Conservation (phyloP, 2,888 invertebrate species). For the Eulithis testata region DNA sequence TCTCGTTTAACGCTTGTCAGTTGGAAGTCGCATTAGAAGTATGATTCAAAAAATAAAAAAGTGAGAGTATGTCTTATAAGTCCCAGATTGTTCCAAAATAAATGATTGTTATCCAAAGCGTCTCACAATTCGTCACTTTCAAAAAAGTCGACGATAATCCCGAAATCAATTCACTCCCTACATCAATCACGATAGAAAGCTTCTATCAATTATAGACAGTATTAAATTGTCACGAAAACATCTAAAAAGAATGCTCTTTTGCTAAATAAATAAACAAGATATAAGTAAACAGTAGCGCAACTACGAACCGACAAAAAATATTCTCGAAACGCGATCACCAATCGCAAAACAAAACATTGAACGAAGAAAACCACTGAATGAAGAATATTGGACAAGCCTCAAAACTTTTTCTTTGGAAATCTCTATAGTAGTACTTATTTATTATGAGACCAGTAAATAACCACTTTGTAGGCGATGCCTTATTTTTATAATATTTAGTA, state of each 20-base stretch:
- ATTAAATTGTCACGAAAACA: conserved; percentile 49
- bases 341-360: not conserved
- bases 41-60: no score
- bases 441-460: no score
- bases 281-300: conserved; percentile 24
- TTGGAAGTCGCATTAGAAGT: no score
- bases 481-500: no score
- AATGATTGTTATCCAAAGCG: conserved; percentile 7
- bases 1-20: no score
- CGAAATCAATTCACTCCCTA: conserved; percentile 36
- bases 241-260: conserved; percentile 51
- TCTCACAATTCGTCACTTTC: conserved; percentile 27
- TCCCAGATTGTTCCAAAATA: conserved; percentile 1
- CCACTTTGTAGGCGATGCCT: no score
- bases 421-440: no score
- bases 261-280: conserved; percentile 47
- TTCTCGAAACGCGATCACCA: no score
- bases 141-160: conserved; percentile 31
- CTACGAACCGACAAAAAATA: no score
- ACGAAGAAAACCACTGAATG: not conserved
- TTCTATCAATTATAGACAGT: conserved; percentile 48
- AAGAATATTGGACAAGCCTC: no score
- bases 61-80: no score
- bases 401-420: no score
- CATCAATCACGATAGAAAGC: conserved; percentile 38